A percentile compares a stretch with the other conserved stretches of the same genome.
These are phyloP conservation scores for Ormyrus nitidulus DNA, from an alignment of 2,888 invertebrate genomes.

Conservation along the genomic window DNA sequence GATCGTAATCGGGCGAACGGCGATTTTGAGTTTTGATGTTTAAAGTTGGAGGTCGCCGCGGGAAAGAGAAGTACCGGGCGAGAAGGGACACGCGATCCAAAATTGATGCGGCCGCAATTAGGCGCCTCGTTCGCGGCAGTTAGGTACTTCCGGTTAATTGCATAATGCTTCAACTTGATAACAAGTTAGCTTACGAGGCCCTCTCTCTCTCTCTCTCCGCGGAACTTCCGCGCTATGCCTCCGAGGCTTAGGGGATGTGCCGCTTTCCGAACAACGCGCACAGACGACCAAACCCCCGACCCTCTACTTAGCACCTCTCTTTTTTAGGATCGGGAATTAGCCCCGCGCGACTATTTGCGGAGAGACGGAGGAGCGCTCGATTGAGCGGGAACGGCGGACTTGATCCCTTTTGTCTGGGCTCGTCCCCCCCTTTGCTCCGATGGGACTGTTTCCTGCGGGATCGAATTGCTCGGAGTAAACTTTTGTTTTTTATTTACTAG, in stretches of 20 bases:
- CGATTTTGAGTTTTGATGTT: constrained; percentile 53
- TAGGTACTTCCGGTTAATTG: constrained; percentile 63
- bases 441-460: too few species aligned
- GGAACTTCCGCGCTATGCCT: neutral
- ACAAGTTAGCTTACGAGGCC: constrained; percentile 60
- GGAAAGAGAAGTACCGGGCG: neutral
- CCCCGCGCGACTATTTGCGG: too few species aligned
- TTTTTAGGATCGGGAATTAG: neutral
- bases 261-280: too few species aligned
- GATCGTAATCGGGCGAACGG: constrained; percentile 36
- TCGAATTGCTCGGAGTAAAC: too few species aligned
- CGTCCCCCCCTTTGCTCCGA: too few species aligned
- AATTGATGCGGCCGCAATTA: constrained; percentile 59
- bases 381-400: too few species aligned
- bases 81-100: constrained; percentile 37
- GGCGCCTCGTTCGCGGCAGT: constrained; percentile 57
- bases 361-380: too few species aligned
- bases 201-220: constrained; percentile 1
- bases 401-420: too few species aligned
- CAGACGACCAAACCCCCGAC: neutral
- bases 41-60: constrained; percentile 32
- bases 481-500: too few species aligned
- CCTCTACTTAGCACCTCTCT: neutral
- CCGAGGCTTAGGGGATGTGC: constrained; percentile 3
- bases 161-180: constrained; percentile 63